These are phyloP conservation scores for Glossosoma conforme DNA, from an alignment of 1,140 invertebrate genomes.

Conservation along the genomic window DNA sequence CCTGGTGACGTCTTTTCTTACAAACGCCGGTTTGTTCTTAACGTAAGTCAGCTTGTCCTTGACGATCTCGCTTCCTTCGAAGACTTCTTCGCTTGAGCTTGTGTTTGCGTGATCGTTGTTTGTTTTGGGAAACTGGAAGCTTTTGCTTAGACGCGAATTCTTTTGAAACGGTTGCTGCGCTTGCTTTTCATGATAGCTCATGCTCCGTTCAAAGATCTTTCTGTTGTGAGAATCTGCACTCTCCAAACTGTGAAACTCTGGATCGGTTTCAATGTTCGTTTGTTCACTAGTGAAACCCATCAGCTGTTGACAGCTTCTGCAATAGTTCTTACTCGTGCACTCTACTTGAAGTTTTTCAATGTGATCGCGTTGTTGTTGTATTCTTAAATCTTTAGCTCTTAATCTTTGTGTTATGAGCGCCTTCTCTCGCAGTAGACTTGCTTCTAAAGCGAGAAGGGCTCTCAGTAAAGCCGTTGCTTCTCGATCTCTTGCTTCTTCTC, in stretches of 20 bases:
- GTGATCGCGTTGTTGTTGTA: constrained; percentile 63
- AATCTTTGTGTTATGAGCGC: constrained; percentile 64
- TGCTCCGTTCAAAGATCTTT: constrained; percentile 45
- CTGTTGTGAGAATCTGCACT: constrained; percentile 52
- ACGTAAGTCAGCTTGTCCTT: constrained; percentile 52
- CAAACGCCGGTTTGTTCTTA: constrained; percentile 56
- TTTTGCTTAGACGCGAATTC: constrained; percentile 49
- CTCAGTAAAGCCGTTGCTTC: constrained; percentile 63
- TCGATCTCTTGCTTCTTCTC: constrained; percentile 59
- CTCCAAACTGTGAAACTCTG: constrained; percentile 53
- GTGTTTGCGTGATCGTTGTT: constrained; percentile 43
- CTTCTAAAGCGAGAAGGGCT: constrained; percentile 60
- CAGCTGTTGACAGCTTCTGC: constrained; percentile 54
- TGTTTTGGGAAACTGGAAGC: constrained; percentile 46
- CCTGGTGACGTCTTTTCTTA: constrained; percentile 47
- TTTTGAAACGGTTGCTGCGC: constrained; percentile 50
- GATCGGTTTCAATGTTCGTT: constrained; percentile 50
- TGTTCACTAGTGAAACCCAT: constrained; percentile 51
- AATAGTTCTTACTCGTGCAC: constrained; percentile 45
- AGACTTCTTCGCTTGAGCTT: constrained; percentile 49
- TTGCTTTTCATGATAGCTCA: constrained; percentile 55
- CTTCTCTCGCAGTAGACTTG: constrained; percentile 67
- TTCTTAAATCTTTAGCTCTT: constrained; percentile 65
- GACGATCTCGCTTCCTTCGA: constrained; percentile 36
- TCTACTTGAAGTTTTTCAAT: constrained; percentile 56